Evolutionary conservation across 1,140 invertebrate genomes (phyloP).

Genomic region (Drosophila seguyi): DNA sequence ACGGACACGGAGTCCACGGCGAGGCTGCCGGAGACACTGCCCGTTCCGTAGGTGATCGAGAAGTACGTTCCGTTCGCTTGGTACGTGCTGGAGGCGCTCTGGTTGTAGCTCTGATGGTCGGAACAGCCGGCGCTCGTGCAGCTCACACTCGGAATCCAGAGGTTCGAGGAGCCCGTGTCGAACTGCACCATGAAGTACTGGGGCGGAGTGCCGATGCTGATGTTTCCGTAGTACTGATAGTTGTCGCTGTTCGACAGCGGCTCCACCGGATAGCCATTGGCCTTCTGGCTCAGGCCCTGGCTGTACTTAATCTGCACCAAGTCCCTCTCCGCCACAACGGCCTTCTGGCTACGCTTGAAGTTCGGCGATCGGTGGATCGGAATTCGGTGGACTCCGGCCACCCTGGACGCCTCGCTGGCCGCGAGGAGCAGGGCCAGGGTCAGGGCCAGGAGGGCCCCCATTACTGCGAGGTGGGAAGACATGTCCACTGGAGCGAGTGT

Average conservation of each 20-base stretch:
- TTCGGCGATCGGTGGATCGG: conserved; percentile 10
- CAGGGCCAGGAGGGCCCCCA: conserved; percentile 2
- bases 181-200: conserved; percentile 98
- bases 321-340: conserved; percentile 2
- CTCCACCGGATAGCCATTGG: conserved; percentile 16
- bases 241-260: conserved; percentile 19
- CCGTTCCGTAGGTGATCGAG: conserved; percentile 97
- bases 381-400: conserved; percentile 13
- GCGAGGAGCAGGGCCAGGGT: conserved; percentile 15
- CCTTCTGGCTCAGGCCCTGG: background rate
- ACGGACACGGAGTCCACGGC: conserved; percentile 92
- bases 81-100: conserved; percentile 93
- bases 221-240: conserved; percentile 98
- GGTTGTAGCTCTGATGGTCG: conserved; percentile 94
- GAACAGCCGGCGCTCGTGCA: conserved; percentile 93
- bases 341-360: conserved; percentile 14
- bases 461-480: background rate
- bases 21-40: conserved; percentile 97
- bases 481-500: conserved; percentile 5
- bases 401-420: background rate
- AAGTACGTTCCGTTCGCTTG: conserved; percentile 95
- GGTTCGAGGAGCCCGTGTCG: conserved; percentile 98
- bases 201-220: conserved; percentile 95
- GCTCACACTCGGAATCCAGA: conserved; percentile 98
- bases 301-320: conserved; percentile 23